Percentiles rank a stretch among this genome's conserved stretches.
phyloP scores from a whole-genome alignment of 2,113 vertebrate species.

The Pseudopodoces humilis region DNA sequence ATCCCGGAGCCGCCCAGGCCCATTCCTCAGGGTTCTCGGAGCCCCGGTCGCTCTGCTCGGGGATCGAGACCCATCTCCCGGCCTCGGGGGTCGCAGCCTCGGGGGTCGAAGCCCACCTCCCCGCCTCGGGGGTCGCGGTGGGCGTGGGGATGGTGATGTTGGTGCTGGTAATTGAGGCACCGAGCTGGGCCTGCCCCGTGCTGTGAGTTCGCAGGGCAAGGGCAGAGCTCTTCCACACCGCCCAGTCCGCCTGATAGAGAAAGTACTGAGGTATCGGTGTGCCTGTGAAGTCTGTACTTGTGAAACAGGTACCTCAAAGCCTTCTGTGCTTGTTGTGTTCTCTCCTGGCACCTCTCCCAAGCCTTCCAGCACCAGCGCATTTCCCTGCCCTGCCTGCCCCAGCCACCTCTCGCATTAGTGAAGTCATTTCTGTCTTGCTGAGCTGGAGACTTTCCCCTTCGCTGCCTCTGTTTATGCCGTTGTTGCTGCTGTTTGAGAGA shows the following conservation, averaged over 20 bases:
- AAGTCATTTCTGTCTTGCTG: conserved; percentile 69
- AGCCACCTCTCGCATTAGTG: neutral
- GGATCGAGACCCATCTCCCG: no score
- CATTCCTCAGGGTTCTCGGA: accelerated
- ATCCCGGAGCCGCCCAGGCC: neutral
- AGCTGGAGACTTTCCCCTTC: conserved; percentile 69
- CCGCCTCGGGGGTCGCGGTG: no score
- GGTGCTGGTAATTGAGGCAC: accelerated
- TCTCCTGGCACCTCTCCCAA: neutral
- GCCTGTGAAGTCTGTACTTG: accelerated
- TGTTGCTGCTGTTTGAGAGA: conserved; percentile 47
- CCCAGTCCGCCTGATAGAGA: accelerated
- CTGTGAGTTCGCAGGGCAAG: accelerated
- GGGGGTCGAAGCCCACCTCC: no score
- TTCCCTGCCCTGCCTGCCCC: conserved; percentile 28
- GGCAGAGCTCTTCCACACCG: neutral
- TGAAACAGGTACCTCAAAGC: accelerated
- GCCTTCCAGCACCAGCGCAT: neutral
- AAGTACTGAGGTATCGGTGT: accelerated
- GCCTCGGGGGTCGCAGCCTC: no score
- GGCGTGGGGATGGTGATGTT: accelerated
- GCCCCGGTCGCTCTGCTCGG: neutral
- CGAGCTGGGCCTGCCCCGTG: neutral
- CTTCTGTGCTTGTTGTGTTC: neutral
- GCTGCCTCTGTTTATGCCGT: conserved; percentile 58